Base-by-base conservation (phyloP, 2,797 vertebrate species). In the Myiotriccus ornatus region DNA sequence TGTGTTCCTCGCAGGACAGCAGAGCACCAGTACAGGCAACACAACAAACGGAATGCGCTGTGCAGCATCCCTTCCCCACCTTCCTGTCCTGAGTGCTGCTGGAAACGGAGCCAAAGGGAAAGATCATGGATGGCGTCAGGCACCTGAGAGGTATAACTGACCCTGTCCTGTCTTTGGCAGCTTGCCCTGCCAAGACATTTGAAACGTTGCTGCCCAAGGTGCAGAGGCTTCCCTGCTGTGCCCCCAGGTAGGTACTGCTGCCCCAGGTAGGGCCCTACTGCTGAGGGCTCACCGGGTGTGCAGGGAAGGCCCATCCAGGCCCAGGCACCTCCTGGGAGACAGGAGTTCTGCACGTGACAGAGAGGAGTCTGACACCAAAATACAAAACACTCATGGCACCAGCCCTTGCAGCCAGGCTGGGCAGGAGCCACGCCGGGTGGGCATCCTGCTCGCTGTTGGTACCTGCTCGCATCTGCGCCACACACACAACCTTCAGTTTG, bases 41-140 rank as follows among this genome's bases (percentile, higher is more conserved):
- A 0, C 7, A 1, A 37, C n/a, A 2, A 20, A 13, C 0, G 3
- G 10, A 24, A 19, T 0, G 1, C 0, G 0, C 86, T 1, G 34
- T 0, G 10, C 46, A 14, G 71, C n/a, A 28, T 14, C 80, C 69
- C 6, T 0, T 0, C 0, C 17, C 1, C 5, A 7, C 27, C 71
- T 23, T 18, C 7, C 1, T 4, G 6, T 13, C 59, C 75, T 0
- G 11, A 17, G 27, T 4, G 37, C 79, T 5, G 53, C 57, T 12
- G n/a, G 3, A 22, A 35, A 30, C 0, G 0, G 34, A 60, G 53
- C 14, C 4, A 55, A 4, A 0, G 0, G 47, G 18, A 23, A 62
- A 20, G 5, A 27, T 0, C 0, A 0, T 0, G 22, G 9, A 8
- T 6, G 28, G 35, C 44, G 44, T 14, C 46, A 9, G 41, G 44